Base-by-base conservation (phyloP, 2,888 invertebrate species). In the Drosophila parthenogenetica region DNA sequence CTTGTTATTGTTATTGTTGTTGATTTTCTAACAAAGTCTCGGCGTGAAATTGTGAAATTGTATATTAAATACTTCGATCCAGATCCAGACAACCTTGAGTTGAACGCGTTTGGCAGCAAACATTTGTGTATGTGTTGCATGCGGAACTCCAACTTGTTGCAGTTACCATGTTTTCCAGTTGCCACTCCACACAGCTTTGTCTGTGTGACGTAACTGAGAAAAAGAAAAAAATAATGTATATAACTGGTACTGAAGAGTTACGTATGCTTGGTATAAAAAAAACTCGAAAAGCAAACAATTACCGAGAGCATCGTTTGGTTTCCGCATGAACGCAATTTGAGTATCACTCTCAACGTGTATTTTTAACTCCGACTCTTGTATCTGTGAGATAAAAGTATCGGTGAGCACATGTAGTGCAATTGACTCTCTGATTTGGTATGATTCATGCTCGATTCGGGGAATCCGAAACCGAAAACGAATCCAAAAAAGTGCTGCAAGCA, bases 381-480 rank as follows among this genome's bases (percentile, higher is more conserved):
- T 59, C 58, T 51, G 50, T 45, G 51, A 39, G 42, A 40, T 32
- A 68, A 48, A 25, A 4, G 57, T 67, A 63, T 62, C 55, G 59
- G 59, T 46, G 63, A 40, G 71, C 49, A 62, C 46, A 62, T 66
- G 59, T 69, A 49, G 62, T 61, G 51, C 62, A 61, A 62, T 73
- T 63, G 60, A 48, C 61, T 49, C 40, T 66, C 50, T n/a, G 68
- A 75, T 90, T 87, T 64, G 5, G 43, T n/a, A 76, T 90, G 90
- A 90, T 77, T 90, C 90, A 90, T 74, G 14, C 54, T n/a, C 55
- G 67, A 77, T 90, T 90, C 88, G 88, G 90, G 90, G 90, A 90
- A 89, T 87, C 90, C 90, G 79, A 87, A 78, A 84, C 79, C 45
- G 58, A 51, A 79, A 51, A 60, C 72, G 61, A 68, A 79, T 43